Conservation (phyloP, 2,888 invertebrate genomes). For the Drosophila nr. fundita region DNA sequence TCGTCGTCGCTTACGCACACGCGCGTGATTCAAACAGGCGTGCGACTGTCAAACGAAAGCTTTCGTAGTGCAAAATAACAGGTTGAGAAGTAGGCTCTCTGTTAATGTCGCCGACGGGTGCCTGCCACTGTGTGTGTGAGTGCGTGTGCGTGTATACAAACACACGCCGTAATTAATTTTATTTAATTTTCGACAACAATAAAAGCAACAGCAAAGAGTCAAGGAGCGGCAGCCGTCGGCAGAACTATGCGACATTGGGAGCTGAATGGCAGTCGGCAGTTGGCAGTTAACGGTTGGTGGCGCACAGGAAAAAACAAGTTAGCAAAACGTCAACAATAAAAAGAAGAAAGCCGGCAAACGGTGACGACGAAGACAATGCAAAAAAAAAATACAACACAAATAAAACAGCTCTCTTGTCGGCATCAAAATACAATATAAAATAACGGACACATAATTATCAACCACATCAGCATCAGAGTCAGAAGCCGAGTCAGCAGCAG, state of each 20-base stretch:
- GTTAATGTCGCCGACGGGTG: conserved; percentile 36
- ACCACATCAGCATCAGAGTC: conserved; percentile 72
- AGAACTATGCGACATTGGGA: conserved; percentile 36
- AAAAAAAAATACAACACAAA: conserved; percentile 13
- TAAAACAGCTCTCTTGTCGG: neutral
- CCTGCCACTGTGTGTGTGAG: conserved; percentile 13
- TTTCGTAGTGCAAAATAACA: neutral
- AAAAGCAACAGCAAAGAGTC: conserved; percentile 63
- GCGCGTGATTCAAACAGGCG: conserved; percentile 67
- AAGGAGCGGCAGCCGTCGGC: conserved; percentile 35
- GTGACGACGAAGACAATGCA: conserved; percentile 51
- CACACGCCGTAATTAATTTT: conserved; percentile 77
- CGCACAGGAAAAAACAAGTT: conserved; percentile 78
- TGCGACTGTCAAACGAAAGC: conserved; percentile 32
- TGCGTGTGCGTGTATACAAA: conserved; percentile 43
- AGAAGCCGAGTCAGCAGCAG: conserved; percentile 47
- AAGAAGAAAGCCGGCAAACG: conserved; percentile 53
- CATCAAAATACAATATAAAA: neutral
- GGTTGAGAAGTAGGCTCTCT: conserved; percentile 14
- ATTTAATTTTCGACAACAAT: conserved; percentile 79
- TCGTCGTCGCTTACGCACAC: conserved; percentile 53
- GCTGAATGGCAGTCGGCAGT: conserved; percentile 30
- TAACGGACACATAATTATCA: conserved; percentile 72
- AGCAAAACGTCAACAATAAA: conserved; percentile 73
- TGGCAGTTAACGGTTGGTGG: conserved; percentile 11